phyloP scores from a whole-genome alignment of 2,888 invertebrate genomes.

The Ferrisia virgata region DNA sequence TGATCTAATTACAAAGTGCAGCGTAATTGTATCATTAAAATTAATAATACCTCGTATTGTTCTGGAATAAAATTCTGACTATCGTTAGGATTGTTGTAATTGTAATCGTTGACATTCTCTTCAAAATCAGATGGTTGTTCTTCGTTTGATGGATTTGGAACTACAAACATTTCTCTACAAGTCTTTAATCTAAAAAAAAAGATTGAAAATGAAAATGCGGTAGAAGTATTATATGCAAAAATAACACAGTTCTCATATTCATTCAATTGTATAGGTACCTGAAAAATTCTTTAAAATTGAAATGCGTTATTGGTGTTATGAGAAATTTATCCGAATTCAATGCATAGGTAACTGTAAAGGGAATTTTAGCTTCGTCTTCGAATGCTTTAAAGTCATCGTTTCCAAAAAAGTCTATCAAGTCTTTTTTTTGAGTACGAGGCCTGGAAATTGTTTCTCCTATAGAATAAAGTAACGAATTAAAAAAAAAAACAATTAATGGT shows the following conservation, averaged over 20 bases:
- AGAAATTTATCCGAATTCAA: conserved; percentile 6
- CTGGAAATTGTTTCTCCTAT: background rate
- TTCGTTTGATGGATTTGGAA: background rate
- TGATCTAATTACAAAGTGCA: too few relatives aligned
- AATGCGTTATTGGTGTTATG: conserved; percentile 29
- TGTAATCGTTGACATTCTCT: conserved; percentile 29
- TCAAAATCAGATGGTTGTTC: conserved; percentile 35
- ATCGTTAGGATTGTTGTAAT: conserved; percentile 32
- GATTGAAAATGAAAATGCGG: background rate
- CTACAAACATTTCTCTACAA: conserved; percentile 31
- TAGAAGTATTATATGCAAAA: background rate
- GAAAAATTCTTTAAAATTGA: conserved; percentile 33
- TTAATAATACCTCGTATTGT: conserved; percentile 6
- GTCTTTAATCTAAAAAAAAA: background rate
- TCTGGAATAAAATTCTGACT: conserved; percentile 28
- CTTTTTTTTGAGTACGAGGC: conserved; percentile 16
- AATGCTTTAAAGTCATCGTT: background rate
- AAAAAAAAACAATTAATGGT: background rate
- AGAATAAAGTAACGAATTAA: background rate
- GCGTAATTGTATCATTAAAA: too few relatives aligned
- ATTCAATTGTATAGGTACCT: too few relatives aligned
- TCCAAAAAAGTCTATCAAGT: background rate
- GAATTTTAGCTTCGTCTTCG: background rate
- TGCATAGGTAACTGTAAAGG: background rate
- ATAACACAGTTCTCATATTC: too few relatives aligned